Evolutionary conservation across 2,113 vertebrate species (phyloP).

Genomic region (Cettia cetti): DNA sequence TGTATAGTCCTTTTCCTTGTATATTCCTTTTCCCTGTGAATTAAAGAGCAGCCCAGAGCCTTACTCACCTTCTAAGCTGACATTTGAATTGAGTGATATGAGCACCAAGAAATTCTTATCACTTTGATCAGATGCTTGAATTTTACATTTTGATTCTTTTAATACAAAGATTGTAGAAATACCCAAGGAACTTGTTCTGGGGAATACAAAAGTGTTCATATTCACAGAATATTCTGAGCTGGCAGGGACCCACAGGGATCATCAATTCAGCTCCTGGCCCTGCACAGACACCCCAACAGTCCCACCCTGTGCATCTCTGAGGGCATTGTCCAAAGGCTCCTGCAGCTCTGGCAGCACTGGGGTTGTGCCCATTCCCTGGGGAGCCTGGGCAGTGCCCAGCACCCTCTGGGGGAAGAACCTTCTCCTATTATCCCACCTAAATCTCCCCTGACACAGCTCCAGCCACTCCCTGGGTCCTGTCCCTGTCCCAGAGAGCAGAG

Average conservation of each 20-base stretch:
- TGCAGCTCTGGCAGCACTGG: neutral
- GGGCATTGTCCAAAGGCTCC: fast-evolving
- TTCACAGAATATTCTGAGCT: neutral
- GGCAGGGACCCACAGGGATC: neutral
- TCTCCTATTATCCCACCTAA: fast-evolving
- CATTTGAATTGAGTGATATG: neutral
- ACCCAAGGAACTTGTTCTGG: neutral
- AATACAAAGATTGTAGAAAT: neutral
- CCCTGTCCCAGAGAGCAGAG: neutral
- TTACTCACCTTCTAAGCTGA: neutral
- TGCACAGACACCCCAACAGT: neutral
- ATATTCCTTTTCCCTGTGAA: neutral
- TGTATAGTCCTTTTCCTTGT: neutral
- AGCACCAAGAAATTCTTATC: neutral
- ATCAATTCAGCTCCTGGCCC: fast-evolving
- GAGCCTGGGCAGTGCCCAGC: neutral
- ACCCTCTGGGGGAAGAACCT: neutral
- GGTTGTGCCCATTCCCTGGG: neutral
- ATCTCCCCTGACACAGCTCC: fast-evolving
- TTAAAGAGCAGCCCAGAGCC: neutral
- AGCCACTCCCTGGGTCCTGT: fast-evolving
- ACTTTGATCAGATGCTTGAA: neutral
- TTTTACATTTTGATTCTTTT: neutral
- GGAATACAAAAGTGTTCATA: neutral
- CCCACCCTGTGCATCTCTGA: neutral